phyloP scores from a whole-genome alignment of 2,113 vertebrate species.

The Antigone vipio region DNA sequence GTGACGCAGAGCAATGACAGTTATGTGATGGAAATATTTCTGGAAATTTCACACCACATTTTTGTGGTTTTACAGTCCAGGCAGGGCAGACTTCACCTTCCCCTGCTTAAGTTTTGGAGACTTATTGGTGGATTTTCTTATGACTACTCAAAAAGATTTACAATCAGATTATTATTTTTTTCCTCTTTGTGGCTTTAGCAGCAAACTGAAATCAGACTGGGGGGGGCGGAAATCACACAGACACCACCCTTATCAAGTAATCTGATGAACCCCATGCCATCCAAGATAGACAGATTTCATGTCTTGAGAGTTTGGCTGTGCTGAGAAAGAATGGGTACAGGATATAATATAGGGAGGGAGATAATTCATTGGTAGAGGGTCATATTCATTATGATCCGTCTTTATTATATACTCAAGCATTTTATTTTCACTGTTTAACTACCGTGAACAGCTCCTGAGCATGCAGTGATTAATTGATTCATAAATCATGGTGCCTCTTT shows the following conservation, averaged over 20 bases:
- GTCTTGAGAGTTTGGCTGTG: neutral
- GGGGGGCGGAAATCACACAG: neutral
- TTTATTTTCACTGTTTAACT: conserved; percentile 75
- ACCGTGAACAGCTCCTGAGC: conserved; percentile 64
- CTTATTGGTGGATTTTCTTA: neutral
- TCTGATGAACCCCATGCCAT: neutral
- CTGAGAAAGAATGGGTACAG: neutral
- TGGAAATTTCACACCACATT: neutral
- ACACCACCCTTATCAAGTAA: neutral
- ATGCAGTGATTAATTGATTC: conserved; percentile 75
- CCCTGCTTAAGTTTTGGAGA: neutral
- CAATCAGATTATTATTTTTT: neutral
- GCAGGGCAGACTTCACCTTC: neutral
- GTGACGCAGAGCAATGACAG: neutral
- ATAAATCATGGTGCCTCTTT: conserved; percentile 71
- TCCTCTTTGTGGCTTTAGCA: neutral
- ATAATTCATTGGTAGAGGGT: neutral
- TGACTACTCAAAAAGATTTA: neutral
- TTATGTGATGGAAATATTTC: neutral
- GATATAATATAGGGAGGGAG: neutral
- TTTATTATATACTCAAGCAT: conserved; percentile 60
- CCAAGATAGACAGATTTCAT: neutral
- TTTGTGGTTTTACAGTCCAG: neutral
- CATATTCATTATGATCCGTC: conserved; percentile 58
- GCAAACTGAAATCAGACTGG: neutral